Conservation (phyloP, 2,888 invertebrate species). For the Priocnemis perturbator region DNA sequence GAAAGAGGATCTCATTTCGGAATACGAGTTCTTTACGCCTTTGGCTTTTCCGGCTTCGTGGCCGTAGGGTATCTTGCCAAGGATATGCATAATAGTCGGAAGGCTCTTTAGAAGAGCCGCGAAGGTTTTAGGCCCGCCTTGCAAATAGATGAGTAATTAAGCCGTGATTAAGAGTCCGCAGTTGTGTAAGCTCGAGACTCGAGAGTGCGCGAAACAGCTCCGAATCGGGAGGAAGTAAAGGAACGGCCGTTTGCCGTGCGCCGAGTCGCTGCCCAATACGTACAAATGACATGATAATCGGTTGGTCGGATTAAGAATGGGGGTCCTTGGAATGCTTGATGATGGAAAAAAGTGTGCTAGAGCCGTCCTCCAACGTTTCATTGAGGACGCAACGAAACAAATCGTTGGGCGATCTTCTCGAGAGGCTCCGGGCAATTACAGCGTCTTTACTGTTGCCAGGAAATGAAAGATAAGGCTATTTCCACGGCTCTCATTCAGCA, state of each 20-base stretch:
- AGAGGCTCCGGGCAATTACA: neutral
- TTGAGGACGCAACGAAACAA: no score
- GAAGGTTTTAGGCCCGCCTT: slow-evolving; percentile 35
- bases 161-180: slow-evolving; percentile 47
- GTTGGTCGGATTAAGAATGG: no score
- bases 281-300: neutral
- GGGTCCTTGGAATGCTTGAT: no score
- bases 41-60: slow-evolving; percentile 59
- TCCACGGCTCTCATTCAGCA: slow-evolving; percentile 1
- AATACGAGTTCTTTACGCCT: slow-evolving; percentile 67
- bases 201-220: neutral
- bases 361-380: no score
- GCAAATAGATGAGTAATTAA: slow-evolving; percentile 61
- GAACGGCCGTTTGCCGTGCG: no score
- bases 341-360: no score
- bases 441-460: no score
- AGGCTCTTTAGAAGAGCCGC: slow-evolving; percentile 44
- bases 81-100: slow-evolving; percentile 59
- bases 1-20: slow-evolving; percentile 66
- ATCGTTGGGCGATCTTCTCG: neutral
- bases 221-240: neutral
- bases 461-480: slow-evolving; percentile 7
- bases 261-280: neutral
- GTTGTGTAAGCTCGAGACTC: slow-evolving; percentile 2
- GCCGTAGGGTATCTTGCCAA: slow-evolving; percentile 57